Evolutionary conservation across 2,888 invertebrate species (phyloP).

Genomic region (Papilio demoleus): DNA sequence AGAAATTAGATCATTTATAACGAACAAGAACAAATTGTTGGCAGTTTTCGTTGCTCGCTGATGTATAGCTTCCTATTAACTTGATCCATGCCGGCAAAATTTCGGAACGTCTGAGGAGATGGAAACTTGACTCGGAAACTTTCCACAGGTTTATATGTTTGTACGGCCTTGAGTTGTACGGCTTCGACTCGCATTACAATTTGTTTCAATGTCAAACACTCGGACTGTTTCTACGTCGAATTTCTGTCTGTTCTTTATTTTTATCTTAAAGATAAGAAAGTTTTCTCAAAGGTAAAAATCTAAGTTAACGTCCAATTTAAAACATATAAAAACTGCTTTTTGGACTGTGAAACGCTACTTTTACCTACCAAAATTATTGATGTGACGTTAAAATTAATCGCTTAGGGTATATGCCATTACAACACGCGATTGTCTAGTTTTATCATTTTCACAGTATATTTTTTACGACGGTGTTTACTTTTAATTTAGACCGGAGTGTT

Average conservation of each 20-base stretch:
- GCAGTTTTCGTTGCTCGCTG: slow-evolving; percentile 29
- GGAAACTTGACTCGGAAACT: slow-evolving; percentile 17
- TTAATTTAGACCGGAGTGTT: slow-evolving; percentile 36
- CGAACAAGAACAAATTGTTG: slow-evolving; percentile 40
- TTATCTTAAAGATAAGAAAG: background rate
- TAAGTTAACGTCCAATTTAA: too few relatives aligned
- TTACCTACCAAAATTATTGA: background rate
- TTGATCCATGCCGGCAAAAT: slow-evolving; percentile 30
- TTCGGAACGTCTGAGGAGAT: slow-evolving; percentile 13
- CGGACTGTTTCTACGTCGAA: background rate
- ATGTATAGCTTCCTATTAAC: slow-evolving; percentile 39
- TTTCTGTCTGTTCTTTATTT: slow-evolving; percentile 3
- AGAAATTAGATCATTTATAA: slow-evolving; percentile 42
- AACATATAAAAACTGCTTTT: too few relatives aligned
- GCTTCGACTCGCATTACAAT: background rate
- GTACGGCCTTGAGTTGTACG: background rate
- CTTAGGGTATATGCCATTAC: background rate
- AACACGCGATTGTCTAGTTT: slow-evolving; percentile 20
- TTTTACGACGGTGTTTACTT: slow-evolving; percentile 35
- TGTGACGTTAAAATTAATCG: background rate
- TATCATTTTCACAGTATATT: slow-evolving; percentile 19
- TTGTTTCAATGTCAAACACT: slow-evolving; percentile 17
- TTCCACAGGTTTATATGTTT: slow-evolving; percentile 17
- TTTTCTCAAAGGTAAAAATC: too few relatives aligned
- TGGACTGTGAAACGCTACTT: too few relatives aligned